Conservation (phyloP, 1,140 invertebrate genomes). For the Magallana angulata region DNA sequence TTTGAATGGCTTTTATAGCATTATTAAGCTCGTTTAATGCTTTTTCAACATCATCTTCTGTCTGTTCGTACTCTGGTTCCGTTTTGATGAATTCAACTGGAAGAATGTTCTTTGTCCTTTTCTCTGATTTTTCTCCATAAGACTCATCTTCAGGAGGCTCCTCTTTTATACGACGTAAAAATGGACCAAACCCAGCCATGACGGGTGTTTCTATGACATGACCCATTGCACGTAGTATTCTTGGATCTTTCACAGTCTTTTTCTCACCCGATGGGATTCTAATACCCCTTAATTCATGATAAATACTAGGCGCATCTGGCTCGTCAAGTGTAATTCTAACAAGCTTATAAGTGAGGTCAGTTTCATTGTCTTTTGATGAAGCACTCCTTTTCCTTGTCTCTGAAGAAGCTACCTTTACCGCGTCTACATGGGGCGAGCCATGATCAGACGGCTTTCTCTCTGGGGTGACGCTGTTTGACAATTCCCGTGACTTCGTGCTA, state of each 20-base stretch:
- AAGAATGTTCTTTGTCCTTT: background rate
- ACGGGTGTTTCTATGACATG: constrained; percentile 5
- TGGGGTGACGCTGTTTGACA: background rate
- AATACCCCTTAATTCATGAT: constrained; percentile 9
- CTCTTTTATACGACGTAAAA: constrained; percentile 26
- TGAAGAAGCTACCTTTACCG: background rate
- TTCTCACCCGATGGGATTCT: background rate
- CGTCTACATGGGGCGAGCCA: background rate
- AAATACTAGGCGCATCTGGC: constrained; percentile 12
- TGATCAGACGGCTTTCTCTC: background rate
- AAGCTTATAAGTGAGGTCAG: background rate
- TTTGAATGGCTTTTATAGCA: constrained; percentile 38
- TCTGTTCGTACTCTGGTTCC: background rate
- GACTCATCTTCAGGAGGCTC: constrained; percentile 15
- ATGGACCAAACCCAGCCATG: constrained; percentile 16
- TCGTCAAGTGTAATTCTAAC: background rate
- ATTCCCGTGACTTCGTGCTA: background rate
- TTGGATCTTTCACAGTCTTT: constrained; percentile 37
- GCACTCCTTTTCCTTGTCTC: background rate
- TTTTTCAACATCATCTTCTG: constrained; percentile 39
- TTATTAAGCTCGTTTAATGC: constrained; percentile 26
- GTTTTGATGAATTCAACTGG: background rate
- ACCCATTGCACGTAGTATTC: constrained; percentile 15
- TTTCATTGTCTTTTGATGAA: background rate
- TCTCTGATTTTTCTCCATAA: background rate